Conservation (phyloP, 2,888 invertebrate genomes). For the Agrotis puta region DNA sequence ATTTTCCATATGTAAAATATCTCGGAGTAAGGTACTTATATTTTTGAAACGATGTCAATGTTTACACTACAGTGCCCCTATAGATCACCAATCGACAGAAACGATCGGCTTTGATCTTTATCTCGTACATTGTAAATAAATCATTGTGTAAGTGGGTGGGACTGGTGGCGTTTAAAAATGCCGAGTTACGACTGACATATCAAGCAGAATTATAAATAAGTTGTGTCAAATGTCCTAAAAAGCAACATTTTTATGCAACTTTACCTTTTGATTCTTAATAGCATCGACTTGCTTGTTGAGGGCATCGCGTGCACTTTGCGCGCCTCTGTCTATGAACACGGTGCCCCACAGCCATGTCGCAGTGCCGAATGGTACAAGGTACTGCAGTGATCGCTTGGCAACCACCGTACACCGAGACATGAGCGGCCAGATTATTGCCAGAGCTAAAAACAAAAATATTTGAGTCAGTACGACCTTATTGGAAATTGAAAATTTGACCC, state of each 20-base stretch:
- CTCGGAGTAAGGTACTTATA: neutral
- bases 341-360: conserved; percentile 97
- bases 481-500: neutral
- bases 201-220: conserved; percentile 15
- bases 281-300: conserved; percentile 94
- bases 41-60: neutral
- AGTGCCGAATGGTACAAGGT: conserved; percentile 95
- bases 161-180: neutral
- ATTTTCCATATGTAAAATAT: neutral
- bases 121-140: neutral
- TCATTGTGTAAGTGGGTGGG: neutral
- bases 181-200: neutral
- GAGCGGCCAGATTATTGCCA: conserved; percentile 95
- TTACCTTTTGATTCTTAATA: conserved; percentile 92
- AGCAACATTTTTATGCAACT: conserved; percentile 34
- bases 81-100: neutral
- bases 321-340: conserved; percentile 96
- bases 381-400: conserved; percentile 95
- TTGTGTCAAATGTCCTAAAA: conserved; percentile 33
- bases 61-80: neutral
- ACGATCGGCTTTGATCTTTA: neutral
- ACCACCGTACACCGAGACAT: conserved; percentile 95
- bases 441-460: conserved; percentile 84
- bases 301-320: conserved; percentile 93
- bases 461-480: conserved; percentile 22